These are phyloP conservation scores for Monopterus albus DNA, from an alignment of 2,113 vertebrate genomes.

Conservation along the genomic window DNA sequence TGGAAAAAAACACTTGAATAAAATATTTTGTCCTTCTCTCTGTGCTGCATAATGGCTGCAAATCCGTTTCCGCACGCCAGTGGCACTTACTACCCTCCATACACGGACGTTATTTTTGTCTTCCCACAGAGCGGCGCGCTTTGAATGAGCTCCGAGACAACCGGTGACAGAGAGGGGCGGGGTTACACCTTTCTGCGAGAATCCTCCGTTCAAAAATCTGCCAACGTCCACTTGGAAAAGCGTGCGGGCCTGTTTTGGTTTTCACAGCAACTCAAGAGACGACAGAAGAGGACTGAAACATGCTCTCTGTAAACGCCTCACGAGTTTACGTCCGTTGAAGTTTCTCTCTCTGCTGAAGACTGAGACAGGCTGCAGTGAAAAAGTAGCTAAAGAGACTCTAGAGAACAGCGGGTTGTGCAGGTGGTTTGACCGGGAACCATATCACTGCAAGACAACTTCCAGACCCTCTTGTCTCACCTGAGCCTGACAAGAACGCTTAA, in stretches of 20 bases:
- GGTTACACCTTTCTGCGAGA: conserved; percentile 73
- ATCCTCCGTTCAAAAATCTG: conserved; percentile 75
- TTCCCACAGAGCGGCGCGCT: conserved; percentile 55
- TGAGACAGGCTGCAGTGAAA: neutral
- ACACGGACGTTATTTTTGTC: neutral
- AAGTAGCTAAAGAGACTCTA: neutral
- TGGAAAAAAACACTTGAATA: too few relatives aligned
- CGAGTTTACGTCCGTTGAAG: neutral
- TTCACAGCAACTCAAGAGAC: neutral
- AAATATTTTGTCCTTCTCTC: too few relatives aligned
- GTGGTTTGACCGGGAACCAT: conserved; percentile 40
- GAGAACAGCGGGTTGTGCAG: conserved; percentile 39
- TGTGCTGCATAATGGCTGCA: too few relatives aligned
- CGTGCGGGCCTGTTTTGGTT: neutral
- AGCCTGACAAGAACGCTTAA: neutral
- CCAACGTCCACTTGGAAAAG: conserved; percentile 27
- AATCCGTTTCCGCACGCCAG: too few relatives aligned
- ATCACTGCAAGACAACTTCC: neutral
- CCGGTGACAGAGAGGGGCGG: conserved; percentile 59
- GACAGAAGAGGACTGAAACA: neutral
- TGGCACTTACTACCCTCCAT: conserved; percentile 18
- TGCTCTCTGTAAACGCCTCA: conserved; percentile 1
- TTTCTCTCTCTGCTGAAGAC: neutral
- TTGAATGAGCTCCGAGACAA: conserved; percentile 33
- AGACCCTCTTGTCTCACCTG: conserved; percentile 43